A percentile compares a stretch with the other conserved stretches of the same genome.
Conservation (phyloP, 2,113 vertebrate genomes). For the Semicossyphus pulcher region DNA sequence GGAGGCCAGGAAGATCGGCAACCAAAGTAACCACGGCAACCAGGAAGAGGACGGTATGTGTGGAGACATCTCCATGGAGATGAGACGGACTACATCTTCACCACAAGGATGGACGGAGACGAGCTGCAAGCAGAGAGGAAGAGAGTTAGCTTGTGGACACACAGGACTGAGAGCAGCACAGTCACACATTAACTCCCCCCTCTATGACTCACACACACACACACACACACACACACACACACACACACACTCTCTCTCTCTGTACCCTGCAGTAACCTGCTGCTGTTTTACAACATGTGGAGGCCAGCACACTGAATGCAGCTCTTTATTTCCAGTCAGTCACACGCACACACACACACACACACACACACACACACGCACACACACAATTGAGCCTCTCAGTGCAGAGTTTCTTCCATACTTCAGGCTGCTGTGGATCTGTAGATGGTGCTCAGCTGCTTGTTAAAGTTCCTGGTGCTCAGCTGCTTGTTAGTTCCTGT, state of each 20-base stretch:
- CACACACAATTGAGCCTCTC: slow-evolving; percentile 35
- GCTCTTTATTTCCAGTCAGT: slow-evolving; percentile 27
- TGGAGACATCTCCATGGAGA: slow-evolving; percentile 67
- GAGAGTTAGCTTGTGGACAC: not conserved
- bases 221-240: too few relatives aligned
- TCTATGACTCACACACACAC: slow-evolving; percentile 10
- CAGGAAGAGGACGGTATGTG: slow-evolving; percentile 38
- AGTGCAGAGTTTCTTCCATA: slow-evolving; percentile 40
- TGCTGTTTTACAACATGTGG: slow-evolving; percentile 14
- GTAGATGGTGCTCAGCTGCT: slow-evolving; percentile 29
- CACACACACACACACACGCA: too few relatives aligned
- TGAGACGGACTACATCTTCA: slow-evolving; percentile 67
- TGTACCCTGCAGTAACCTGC: slow-evolving; percentile 32
- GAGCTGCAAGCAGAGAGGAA: slow-evolving; percentile 26
- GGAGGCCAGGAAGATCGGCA: slow-evolving; percentile 39
- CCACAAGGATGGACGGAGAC: slow-evolving; percentile 4
- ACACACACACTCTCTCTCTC: slow-evolving; percentile 1
- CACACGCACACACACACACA: not conserved
- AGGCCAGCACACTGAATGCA: slow-evolving; percentile 38
- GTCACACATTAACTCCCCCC: not conserved
- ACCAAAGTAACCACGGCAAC: slow-evolving; percentile 58
- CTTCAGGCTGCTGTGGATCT: slow-evolving; percentile 39
- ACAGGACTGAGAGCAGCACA: not conserved
- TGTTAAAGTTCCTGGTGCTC: slow-evolving; percentile 42
- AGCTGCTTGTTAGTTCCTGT: too few relatives aligned